Conservation (phyloP, 2,888 invertebrate genomes). For the Falcaria lacertinaria region DNA sequence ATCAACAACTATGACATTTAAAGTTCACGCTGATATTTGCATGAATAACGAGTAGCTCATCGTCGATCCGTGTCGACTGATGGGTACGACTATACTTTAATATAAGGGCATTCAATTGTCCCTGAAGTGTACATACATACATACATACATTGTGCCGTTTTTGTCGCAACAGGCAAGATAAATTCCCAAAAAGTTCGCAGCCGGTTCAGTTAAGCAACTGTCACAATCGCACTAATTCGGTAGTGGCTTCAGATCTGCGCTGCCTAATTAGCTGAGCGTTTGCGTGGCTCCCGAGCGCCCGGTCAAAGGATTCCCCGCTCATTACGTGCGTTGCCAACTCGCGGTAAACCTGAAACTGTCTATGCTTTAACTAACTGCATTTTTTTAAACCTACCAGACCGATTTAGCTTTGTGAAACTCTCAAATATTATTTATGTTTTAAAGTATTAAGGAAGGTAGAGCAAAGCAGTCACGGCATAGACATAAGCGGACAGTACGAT, state of each 20-base stretch:
- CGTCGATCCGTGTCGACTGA: slow-evolving; percentile 33
- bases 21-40: slow-evolving; percentile 73
- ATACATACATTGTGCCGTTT: neutral
- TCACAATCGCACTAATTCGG: slow-evolving; percentile 67
- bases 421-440: slow-evolving; percentile 51
- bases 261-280: slow-evolving; percentile 73
- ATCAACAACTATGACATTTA: slow-evolving; percentile 64
- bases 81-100: slow-evolving; percentile 14
- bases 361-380: slow-evolving; percentile 47
- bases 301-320: slow-evolving; percentile 76
- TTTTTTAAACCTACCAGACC: slow-evolving; percentile 24
- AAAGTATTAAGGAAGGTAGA: slow-evolving; percentile 49
- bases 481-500: slow-evolving; percentile 64
- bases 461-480: slow-evolving; percentile 64
- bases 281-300: slow-evolving; percentile 52
- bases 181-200: slow-evolving; percentile 32
- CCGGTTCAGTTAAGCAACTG: slow-evolving; percentile 48
- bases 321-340: slow-evolving; percentile 58
- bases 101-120: slow-evolving; percentile 4
- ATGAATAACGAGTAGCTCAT: slow-evolving; percentile 24
- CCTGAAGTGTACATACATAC: no score
- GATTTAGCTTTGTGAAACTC: slow-evolving; percentile 33
- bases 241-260: slow-evolving; percentile 67
- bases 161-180: slow-evolving; percentile 10
- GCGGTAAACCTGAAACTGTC: slow-evolving; percentile 49